phyloP scores from a whole-genome alignment of 2,888 invertebrate genomes.

The Pherbina coryleti region DNA sequence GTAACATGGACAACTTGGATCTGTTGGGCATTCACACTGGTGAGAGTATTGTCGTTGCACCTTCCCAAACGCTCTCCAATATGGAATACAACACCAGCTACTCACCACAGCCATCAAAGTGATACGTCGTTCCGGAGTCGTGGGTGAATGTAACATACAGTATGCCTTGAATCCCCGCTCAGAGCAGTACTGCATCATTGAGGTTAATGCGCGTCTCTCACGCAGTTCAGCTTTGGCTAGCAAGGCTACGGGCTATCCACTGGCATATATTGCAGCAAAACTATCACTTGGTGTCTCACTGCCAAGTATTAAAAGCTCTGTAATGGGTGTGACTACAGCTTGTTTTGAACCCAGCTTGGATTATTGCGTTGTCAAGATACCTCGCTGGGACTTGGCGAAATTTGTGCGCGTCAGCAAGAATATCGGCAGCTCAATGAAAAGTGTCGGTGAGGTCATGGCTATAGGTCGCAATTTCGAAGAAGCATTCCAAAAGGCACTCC shows the following conservation, averaged over 20 bases:
- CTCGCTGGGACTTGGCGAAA: constrained; percentile 97
- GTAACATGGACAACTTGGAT: constrained; percentile 99
- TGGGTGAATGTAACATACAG: constrained; percentile 99
- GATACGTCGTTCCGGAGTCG: constrained; percentile 93
- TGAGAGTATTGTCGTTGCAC: constrained; percentile 98
- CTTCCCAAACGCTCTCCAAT: constrained; percentile 97
- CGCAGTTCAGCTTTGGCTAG: constrained; percentile 98
- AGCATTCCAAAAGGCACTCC: constrained; percentile 97
- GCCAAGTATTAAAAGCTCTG: constrained; percentile 91
- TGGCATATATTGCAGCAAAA: constrained; percentile 99
- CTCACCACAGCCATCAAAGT: constrained; percentile 95
- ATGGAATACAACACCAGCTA: constrained; percentile 95
- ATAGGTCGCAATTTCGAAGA: constrained; percentile 98
- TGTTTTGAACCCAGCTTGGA: constrained; percentile 99
- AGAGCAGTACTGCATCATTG: constrained; percentile 91
- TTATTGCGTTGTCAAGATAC: constrained; percentile 99
- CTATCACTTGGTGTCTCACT: constrained; percentile 88
- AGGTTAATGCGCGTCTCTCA: constrained; percentile 97
- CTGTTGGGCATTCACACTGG: constrained; percentile 99
- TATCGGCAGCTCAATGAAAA: constrained; percentile 99
- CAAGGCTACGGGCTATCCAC: constrained; percentile 98
- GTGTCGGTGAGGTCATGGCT: constrained; percentile 99
- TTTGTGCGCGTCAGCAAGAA: constrained; percentile 96
- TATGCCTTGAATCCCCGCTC: constrained; percentile 95
- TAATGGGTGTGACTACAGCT: constrained; percentile 94